These are phyloP conservation scores for Hexactinellida sp. DNA, from an alignment of 37 sponge, comb jelly and placozoan genomes.

Conservation along the genomic window DNA sequence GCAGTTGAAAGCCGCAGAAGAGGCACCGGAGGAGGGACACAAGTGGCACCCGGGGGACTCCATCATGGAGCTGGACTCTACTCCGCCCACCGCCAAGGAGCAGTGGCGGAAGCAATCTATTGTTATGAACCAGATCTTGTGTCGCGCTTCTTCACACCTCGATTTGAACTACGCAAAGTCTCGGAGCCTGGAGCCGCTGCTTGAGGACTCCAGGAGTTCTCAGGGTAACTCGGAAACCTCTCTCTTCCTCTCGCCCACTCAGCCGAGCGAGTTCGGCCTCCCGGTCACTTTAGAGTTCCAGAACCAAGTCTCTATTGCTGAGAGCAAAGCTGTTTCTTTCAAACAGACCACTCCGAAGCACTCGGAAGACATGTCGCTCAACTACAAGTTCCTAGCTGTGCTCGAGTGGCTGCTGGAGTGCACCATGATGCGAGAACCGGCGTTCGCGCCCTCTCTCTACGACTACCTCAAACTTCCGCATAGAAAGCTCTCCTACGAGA, in stretches of 20 bases:
- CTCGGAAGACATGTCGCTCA: neutral
- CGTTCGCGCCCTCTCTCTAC: neutral
- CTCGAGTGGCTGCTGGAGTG: neutral
- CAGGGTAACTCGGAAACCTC: neutral
- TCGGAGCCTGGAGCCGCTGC: neutral
- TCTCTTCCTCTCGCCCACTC: neutral
- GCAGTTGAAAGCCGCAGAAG: neutral
- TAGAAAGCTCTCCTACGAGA: neutral
- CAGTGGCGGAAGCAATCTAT: slow-evolving; percentile 12
- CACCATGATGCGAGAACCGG: neutral
- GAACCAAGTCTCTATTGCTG: neutral
- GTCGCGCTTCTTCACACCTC: neutral
- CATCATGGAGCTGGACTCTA: neutral
- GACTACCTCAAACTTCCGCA: neutral
- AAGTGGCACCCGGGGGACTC: neutral
- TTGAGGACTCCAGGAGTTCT: neutral
- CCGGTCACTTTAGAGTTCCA: neutral
- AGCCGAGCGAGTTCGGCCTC: neutral
- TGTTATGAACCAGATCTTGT: neutral
- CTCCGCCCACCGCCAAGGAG: neutral
- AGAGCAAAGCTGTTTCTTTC: slow-evolving; percentile 16
- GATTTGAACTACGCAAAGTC: neutral
- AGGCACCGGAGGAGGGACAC: neutral
- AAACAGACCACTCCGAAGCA: neutral
- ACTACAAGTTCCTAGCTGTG: neutral